Conservation (phyloP, 2,888 invertebrate genomes). For the Saturnia pavonia region DNA sequence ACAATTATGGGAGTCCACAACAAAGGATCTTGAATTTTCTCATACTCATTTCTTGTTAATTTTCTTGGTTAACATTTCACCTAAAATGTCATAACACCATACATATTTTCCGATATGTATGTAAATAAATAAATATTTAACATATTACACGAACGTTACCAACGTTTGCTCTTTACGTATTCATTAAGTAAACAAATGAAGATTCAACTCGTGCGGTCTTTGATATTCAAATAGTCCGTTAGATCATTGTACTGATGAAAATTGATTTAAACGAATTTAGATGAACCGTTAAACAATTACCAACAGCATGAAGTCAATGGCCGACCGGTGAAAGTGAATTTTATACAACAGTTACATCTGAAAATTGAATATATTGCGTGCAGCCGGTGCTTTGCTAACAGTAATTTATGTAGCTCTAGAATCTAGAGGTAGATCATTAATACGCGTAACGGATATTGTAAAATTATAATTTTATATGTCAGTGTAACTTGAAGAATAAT, state of each 20-base stretch:
- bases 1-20: too few relatives aligned
- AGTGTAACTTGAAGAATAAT: background rate
- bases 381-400: background rate
- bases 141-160: background rate
- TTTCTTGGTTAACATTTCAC: background rate
- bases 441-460: slow-evolving; percentile 3
- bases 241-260: background rate
- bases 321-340: slow-evolving; percentile 10
- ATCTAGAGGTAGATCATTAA: too few relatives aligned
- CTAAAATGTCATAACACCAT: background rate
- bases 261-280: slow-evolving; percentile 8
- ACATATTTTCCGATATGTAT: background rate
- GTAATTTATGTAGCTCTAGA: background rate
- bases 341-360: slow-evolving; percentile 8
- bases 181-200: background rate
- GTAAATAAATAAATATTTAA: background rate
- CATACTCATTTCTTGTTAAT: background rate
- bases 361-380: slow-evolving; percentile 5
- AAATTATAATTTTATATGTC: slow-evolving; percentile 1
- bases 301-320: background rate
- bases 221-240: slow-evolving; percentile 3
- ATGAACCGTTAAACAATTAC: slow-evolving; percentile 13
- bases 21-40: too few relatives aligned
- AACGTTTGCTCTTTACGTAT: background rate
- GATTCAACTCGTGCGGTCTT: background rate